These are phyloP conservation scores for Gymnoscelis rufifasciata DNA, from an alignment of 2,888 invertebrate genomes.

Conservation along the genomic window DNA sequence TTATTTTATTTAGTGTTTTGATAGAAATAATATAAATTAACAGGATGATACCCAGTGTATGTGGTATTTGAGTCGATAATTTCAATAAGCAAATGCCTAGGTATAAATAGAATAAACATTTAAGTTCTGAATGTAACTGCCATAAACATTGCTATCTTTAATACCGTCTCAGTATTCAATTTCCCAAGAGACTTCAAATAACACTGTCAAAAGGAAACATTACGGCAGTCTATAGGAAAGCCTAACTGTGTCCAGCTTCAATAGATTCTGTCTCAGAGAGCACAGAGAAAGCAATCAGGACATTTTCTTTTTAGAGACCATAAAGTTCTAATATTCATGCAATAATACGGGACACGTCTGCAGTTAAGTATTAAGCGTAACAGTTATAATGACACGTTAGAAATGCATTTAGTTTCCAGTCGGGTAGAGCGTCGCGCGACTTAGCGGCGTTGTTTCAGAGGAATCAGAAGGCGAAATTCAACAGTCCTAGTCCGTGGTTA, in stretches of 20 bases:
- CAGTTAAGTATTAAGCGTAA: constrained; percentile 21
- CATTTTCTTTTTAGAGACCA: constrained; percentile 29
- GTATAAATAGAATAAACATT: constrained; percentile 7
- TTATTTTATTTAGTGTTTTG: no score
- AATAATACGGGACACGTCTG: constrained; percentile 24
- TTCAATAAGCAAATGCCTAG: no score
- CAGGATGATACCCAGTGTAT: no score
- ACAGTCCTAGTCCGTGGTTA: constrained; percentile 51
- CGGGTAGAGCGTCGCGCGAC: constrained; percentile 7
- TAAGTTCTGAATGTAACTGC: neutral
- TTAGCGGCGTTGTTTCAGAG: constrained; percentile 18
- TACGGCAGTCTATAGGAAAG: constrained; percentile 3
- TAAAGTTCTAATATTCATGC: constrained; percentile 34
- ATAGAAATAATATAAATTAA: no score
- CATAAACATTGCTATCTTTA: no score
- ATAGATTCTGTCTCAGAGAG: constrained; percentile 17
- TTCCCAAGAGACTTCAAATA: constrained; percentile 16
- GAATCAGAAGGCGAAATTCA: constrained; percentile 43
- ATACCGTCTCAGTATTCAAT: no score
- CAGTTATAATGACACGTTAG: constrained; percentile 8
- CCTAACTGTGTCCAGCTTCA: constrained; percentile 16
- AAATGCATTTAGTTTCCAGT: constrained; percentile 10
- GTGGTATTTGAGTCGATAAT: no score
- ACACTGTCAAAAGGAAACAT: constrained; percentile 21
- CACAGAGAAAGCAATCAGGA: constrained; percentile 23